Evolutionary conservation across 2,797 vertebrate genomes (phyloP), one percentile per base, ranked within the genome.

Genomic region (Microctenopoma lineatum): DNA sequence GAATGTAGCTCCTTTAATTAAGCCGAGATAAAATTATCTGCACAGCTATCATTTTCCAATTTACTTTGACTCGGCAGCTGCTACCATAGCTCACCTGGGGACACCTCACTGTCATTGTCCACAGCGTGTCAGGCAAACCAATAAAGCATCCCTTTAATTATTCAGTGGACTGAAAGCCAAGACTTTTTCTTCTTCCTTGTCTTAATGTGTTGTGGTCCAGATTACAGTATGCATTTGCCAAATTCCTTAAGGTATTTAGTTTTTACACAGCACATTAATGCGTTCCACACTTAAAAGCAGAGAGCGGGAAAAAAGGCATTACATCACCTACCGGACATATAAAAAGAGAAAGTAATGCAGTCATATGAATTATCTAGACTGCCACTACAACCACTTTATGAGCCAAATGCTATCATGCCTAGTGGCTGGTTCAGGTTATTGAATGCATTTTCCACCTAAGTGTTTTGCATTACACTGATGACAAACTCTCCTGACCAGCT

Each of bases 61-160:
- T 76, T 77, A 76, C 70, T 80, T 73, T 64, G 63, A 65, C 73
- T 56, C 54, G 41, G 77, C 80, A 84, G 76, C 79, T 89, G 73
- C 72, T 73, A 74, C 79, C 70, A 71, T 60, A 66, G 71, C 84
- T 90, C 89, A 93, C 87, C 89, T 87, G 81, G 80, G 90, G 81
- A 90, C 80, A 85, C 79, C 87, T 90, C 75, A 73, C 74, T 88
- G 53, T 86, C 70, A 81, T 75, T 84, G 73, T 88, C 83, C 77
- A 83, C 79, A 77, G 84, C 76, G 75, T 87, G 77, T 67, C 62
- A 71, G 80, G 79, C 64, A 90, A 88, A 88, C 81, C 81, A 89
- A 87, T 89, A 91, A 89, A 89, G 89, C 78, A 84, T 73, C 79
- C 53, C 67, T 82, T 93, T 86, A 90, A 94, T 94, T 89, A 94